These are phyloP conservation scores for Syngnathus rostellatus DNA, from an alignment of 2,797 vertebrate genomes.

Conservation along the genomic window DNA sequence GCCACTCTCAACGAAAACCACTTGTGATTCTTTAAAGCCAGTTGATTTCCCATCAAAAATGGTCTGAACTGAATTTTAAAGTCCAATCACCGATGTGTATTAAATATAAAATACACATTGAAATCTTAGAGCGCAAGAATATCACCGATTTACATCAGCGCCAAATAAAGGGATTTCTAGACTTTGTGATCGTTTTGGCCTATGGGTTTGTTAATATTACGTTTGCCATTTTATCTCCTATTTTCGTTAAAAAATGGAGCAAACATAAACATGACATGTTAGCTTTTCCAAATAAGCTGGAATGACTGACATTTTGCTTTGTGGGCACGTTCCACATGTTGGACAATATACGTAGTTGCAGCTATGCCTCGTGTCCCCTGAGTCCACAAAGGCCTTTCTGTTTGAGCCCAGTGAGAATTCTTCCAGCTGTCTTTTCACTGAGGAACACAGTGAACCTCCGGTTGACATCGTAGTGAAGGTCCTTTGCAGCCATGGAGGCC, in stretches of 20 bases:
- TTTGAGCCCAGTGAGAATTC: conserved; percentile 78
- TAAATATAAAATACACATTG: not conserved
- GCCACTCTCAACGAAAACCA: not conserved
- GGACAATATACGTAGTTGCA: conserved; percentile 51
- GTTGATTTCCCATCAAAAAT: too few species aligned
- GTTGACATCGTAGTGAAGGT: conserved; percentile 78
- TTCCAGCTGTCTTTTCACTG: conserved; percentile 77
- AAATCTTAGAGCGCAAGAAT: not conserved
- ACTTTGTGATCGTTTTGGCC: not conserved
- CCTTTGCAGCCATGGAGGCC: conserved; percentile 71
- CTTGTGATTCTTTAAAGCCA: too few species aligned
- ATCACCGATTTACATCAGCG: not conserved
- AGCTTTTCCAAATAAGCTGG: not conserved
- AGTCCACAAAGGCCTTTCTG: conserved; percentile 77
- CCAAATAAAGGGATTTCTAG: not conserved
- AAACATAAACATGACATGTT: not conserved
- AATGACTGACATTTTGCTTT: conserved; percentile 64
- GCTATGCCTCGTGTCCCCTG: conserved; percentile 62
- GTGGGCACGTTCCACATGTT: conserved; percentile 64
- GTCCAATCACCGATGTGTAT: not conserved
- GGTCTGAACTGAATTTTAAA: too few species aligned
- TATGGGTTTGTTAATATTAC: not conserved
- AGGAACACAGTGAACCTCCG: conserved; percentile 81
- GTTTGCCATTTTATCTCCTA: not conserved
- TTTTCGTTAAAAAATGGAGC: not conserved